Percentiles rank a stretch among this genome's conserved stretches.
Evolutionary conservation across 2,797 vertebrate genomes (phyloP).

Genomic region (Delichon dasypus): DNA sequence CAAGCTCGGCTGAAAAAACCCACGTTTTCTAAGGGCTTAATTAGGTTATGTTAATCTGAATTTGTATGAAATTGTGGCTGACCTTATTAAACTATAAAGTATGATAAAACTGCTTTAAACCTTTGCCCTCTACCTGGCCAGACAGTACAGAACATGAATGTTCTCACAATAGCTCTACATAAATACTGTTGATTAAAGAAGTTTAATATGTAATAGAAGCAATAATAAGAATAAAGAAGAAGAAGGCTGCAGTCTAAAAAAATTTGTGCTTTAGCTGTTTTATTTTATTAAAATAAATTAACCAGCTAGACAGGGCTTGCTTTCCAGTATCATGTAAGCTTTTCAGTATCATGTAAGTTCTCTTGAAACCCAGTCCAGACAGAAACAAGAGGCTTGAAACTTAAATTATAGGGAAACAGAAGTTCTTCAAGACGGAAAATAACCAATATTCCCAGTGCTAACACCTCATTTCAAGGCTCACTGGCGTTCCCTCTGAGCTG

Average conservation of each 20-base stretch:
- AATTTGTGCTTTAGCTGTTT: background rate
- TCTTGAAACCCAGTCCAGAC: background rate
- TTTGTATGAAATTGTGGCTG: background rate
- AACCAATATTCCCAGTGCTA: background rate
- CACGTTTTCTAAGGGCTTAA: background rate
- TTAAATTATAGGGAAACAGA: background rate
- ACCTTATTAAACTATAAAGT: constrained; percentile 29
- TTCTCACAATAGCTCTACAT: background rate
- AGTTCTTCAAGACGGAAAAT: background rate
- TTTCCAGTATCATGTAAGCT: background rate
- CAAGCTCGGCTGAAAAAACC: background rate
- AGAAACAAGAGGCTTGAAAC: background rate
- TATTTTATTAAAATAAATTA: background rate
- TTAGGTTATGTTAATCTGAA: constrained; percentile 7
- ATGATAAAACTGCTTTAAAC: constrained; percentile 13
- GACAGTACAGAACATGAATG: background rate
- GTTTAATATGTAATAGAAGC: background rate
- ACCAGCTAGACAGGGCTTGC: background rate
- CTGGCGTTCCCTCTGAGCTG: background rate
- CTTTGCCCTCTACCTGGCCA: background rate
- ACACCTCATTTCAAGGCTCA: background rate
- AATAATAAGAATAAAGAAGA: background rate
- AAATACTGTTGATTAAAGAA: background rate
- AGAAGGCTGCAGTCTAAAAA: background rate
- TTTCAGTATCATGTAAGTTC: background rate